Percentiles rank a stretch among this genome's conserved stretches.
Evolutionary conservation across 2,113 vertebrate genomes (phyloP).

Genomic region (Catagonus wagneri): DNA sequence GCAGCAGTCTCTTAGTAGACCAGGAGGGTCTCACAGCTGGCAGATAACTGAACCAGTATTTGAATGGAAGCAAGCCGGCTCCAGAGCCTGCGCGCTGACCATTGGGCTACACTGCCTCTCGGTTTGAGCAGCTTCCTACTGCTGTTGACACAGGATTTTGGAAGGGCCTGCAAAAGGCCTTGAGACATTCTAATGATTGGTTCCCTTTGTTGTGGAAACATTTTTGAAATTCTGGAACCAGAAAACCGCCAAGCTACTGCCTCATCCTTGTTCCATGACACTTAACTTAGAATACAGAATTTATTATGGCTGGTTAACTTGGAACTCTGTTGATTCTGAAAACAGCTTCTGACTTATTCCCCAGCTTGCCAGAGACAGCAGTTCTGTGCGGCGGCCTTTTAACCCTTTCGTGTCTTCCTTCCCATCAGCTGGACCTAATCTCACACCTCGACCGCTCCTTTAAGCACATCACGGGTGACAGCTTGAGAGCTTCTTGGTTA

Average conservation of each 20-base stretch:
- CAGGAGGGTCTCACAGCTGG: neutral
- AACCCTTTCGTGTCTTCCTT: neutral
- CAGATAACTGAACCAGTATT: neutral
- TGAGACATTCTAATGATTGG: conserved; percentile 60
- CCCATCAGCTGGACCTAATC: accelerated
- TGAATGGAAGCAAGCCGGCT: neutral
- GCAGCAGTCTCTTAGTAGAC: neutral
- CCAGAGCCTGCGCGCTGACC: accelerated
- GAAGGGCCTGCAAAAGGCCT: neutral
- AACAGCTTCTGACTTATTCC: neutral
- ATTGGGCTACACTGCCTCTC: accelerated
- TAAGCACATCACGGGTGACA: neutral
- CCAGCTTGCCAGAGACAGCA: neutral
- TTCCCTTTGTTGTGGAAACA: conserved; percentile 15
- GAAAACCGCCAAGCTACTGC: conserved; percentile 53
- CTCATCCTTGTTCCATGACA: conserved; percentile 59
- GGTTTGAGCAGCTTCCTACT: neutral
- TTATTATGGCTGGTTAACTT: conserved; percentile 58
- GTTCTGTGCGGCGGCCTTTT: neutral
- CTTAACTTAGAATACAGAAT: conserved; percentile 55
- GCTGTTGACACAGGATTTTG: neutral
- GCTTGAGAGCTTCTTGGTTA: neutral
- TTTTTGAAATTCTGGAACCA: conserved; percentile 60
- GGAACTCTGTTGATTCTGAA: conserved; percentile 50
- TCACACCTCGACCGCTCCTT: neutral